Evolutionary conservation across 1,140 invertebrate genomes (phyloP), one percentile per base, ranked within the genome.

Genomic region (Atta colombica): DNA sequence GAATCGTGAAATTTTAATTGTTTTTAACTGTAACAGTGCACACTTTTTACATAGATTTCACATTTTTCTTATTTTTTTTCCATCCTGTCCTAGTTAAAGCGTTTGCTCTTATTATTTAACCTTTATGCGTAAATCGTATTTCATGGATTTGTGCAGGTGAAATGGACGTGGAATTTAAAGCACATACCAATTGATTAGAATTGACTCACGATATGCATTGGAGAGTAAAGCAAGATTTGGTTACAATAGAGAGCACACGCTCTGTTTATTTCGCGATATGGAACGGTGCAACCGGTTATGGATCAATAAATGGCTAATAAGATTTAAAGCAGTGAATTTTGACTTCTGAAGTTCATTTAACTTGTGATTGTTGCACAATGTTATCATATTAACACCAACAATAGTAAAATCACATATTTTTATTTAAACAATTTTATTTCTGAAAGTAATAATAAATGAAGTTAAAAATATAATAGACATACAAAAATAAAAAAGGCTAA

Each of bases 141-240:
- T 45, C 28, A 18, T 49, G 65, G 31, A 39, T 80, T 55, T 21
- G 39, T 10, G 66, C 16, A 71, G 21, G n/a, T 45, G 21, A 39
- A 71, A 71, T 21, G 31, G 10, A 63, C 35, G 21, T 55, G 65
- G 77, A 81, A 81, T 81, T 81, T 81, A 81, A 81, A 45, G 53
- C 21, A 60, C 78, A 71, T 71, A 28, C 51, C 65, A 35, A 45
- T 81, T 69, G 78, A 81, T 53, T 71, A 71, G 66, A 81, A 45
- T 45, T 45, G 51, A 81, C 65, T 25, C 63, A 16, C 77, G 77
- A 80, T 81, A 81, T 69, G 77, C 77, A 69, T 58, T 71, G 31
- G 21, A 71, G 51, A 58, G 49, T 71, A 45, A 58, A 81, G 51
- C 51, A 81, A 81, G 51, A 71, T 71, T 71, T 71, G 49, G 6